Percentiles rank a stretch among this genome's conserved stretches.
Conservation (phyloP, 1,140 invertebrate genomes). For the Zaprionus davidi region DNA sequence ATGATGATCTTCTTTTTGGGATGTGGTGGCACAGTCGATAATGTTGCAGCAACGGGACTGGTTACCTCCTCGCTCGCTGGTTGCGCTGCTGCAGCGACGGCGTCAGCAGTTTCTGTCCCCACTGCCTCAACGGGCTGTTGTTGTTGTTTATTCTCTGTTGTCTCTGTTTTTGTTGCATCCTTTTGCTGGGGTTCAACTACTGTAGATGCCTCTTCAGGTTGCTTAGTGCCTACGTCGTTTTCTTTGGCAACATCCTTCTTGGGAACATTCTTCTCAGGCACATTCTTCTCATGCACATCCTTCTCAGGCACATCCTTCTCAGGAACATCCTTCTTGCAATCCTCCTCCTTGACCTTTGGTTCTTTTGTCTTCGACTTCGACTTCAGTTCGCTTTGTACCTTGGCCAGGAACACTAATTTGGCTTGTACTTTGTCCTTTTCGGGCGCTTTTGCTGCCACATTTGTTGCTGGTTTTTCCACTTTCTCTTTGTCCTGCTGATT, state of each 20-base stretch:
- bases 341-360: background rate
- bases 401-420: slow-evolving; percentile 68
- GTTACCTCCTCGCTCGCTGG: background rate
- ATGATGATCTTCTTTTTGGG: slow-evolving; percentile 61
- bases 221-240: background rate
- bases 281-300: too few relatives aligned
- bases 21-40: slow-evolving; percentile 5
- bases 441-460: background rate
- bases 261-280: background rate
- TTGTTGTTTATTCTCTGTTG: background rate
- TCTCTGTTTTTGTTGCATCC: background rate
- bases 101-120: background rate
- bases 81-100: slow-evolving; percentile 16
- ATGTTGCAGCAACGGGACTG: background rate
- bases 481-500: background rate
- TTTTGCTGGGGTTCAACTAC: background rate
- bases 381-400: slow-evolving; percentile 68
- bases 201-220: background rate
- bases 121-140: slow-evolving; percentile 32
- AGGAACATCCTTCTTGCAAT: too few relatives aligned
- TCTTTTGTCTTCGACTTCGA: slow-evolving; percentile 42
- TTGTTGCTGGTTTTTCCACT: slow-evolving; percentile 2
- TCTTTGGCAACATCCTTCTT: background rate
- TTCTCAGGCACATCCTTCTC: background rate
- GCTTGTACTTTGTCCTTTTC: slow-evolving; percentile 49